phyloP scores from a whole-genome alignment of 1,140 invertebrate species.

The Rhagoletis zephyria region DNA sequence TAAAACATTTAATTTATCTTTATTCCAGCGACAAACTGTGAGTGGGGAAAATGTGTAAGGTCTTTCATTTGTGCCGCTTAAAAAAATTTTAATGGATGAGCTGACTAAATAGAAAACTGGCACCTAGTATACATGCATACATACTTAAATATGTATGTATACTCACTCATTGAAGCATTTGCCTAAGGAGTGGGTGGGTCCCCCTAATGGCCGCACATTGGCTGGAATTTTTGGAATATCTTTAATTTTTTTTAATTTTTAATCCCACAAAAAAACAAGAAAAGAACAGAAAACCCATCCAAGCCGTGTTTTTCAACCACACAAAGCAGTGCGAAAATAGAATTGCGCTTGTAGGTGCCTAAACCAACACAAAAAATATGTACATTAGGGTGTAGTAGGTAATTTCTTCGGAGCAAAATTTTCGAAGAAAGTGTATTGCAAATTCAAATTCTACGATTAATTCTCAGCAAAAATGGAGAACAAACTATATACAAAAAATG shows the following conservation, averaged over 20 bases:
- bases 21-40: not conserved
- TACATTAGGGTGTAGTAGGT: no score
- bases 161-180: no score
- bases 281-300: not conserved
- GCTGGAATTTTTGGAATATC: not conserved
- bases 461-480: no score
- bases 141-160: not conserved
- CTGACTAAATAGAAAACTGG: not conserved
- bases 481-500: no score
- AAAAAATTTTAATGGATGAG: not conserved
- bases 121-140: no score
- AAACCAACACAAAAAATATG: no score
- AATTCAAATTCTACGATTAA: no score
- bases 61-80: not conserved
- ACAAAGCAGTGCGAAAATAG: not conserved
- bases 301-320: not conserved
- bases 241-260: not conserved
- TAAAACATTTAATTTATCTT: conserved; percentile 49
- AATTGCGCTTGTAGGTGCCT: not conserved
- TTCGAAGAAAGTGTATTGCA: no score
- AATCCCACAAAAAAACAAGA: not conserved
- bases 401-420: no score
- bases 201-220: no score
- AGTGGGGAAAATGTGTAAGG: not conserved
- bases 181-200: not conserved